A percentile compares a stretch with the other conserved stretches of the same genome.
phyloP scores from a whole-genome alignment of 2,797 vertebrate species.

The Distichodus sexfasciatus region DNA sequence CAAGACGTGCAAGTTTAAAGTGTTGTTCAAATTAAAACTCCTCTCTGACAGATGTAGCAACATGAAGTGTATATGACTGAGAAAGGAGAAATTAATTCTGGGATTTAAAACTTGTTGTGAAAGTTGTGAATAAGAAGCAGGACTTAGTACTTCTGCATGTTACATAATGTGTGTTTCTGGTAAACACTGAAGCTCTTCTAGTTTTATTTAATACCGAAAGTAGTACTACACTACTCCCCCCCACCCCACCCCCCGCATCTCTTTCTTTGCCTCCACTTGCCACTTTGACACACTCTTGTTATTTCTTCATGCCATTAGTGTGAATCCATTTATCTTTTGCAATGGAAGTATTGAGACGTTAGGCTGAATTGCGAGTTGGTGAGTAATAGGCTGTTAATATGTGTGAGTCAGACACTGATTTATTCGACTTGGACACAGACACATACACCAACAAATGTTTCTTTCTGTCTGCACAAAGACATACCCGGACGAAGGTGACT shows the following conservation, averaged over 20 bases:
- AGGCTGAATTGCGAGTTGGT: conserved; percentile 46
- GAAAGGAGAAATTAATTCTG: background rate
- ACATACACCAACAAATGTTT: conserved; percentile 38
- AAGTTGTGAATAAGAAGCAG: background rate
- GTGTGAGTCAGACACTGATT: conserved; percentile 71
- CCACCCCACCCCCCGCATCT: background rate
- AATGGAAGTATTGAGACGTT: conserved; percentile 48
- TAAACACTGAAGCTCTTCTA: background rate
- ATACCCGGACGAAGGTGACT: conserved; percentile 37
- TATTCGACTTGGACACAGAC: conserved; percentile 69
- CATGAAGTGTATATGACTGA: background rate
- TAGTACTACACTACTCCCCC: background rate
- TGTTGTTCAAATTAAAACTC: background rate
- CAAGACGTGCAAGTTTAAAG: background rate
- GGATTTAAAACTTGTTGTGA: background rate
- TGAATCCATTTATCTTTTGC: conserved; percentile 63
- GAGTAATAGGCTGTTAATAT: conserved; percentile 54
- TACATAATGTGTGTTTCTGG: background rate
- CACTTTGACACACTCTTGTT: conserved; percentile 25
- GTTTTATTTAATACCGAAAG: background rate
- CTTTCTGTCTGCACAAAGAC: conserved; percentile 25
- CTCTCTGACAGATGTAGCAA: background rate
- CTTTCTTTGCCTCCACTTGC: background rate
- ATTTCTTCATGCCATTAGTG: conserved; percentile 16
- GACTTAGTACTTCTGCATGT: background rate